Percentiles rank a stretch among this genome's conserved stretches.
Conservation (phyloP, 2,797 vertebrate species). For the Cryptoprocta ferox region DNA sequence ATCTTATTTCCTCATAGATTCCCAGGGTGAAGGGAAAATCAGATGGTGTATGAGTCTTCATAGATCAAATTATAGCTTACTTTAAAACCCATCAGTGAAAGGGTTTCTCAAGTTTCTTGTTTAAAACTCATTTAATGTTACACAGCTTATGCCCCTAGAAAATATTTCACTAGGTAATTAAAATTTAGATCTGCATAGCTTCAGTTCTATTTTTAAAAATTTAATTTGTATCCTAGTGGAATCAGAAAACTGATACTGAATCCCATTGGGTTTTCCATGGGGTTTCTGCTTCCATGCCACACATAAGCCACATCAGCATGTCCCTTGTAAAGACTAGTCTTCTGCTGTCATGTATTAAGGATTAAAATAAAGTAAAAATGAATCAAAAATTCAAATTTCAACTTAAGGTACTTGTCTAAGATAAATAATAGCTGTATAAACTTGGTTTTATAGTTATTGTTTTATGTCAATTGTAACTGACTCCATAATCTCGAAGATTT, state of each 20-base stretch:
- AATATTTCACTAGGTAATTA: slow-evolving; percentile 22
- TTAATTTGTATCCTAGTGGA: neutral
- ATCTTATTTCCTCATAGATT: neutral
- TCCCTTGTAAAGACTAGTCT: neutral
- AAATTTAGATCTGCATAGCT: slow-evolving; percentile 17
- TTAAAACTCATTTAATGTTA: slow-evolving; percentile 28
- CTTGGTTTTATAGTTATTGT: neutral
- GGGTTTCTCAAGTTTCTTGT: neutral
- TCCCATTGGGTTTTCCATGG: neutral
- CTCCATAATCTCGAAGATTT: neutral
- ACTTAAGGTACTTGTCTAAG: slow-evolving; percentile 13
- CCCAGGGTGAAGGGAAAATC: neutral
- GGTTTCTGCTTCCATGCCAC: neutral
- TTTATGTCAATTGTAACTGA: neutral
- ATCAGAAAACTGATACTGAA: slow-evolving; percentile 19
- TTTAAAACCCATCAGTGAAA: slow-evolving; percentile 37
- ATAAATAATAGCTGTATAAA: neutral
- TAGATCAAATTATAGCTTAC: neutral
- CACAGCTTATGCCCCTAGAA: neutral
- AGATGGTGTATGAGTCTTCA: neutral
- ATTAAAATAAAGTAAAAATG: slow-evolving; percentile 51
- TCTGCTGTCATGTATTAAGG: neutral
- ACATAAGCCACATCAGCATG: neutral
- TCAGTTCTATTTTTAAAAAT: slow-evolving; percentile 37
- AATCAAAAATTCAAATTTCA: neutral